phyloP scores from a whole-genome alignment of 1,140 invertebrate species.

The Apocrypta bakeri region DNA sequence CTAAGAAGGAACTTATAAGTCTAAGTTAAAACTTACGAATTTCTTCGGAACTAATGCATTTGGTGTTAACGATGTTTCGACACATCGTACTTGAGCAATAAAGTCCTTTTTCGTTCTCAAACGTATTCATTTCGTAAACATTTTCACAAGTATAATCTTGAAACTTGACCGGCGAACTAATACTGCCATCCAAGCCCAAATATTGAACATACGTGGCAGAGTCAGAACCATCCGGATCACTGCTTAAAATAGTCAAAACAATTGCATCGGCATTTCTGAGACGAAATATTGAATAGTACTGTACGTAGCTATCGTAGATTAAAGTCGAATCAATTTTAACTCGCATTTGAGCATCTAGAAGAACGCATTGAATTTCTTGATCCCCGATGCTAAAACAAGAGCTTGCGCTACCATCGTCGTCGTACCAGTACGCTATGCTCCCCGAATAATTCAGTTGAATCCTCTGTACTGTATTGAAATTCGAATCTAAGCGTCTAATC shows the following conservation, averaged over 20 bases:
- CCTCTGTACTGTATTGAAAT: not conserved
- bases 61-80: conserved; percentile 2
- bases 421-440: conserved; percentile 7
- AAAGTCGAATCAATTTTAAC: not conserved
- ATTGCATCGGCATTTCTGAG: not conserved
- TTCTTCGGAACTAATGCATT: conserved; percentile 4
- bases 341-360: conserved; percentile 1
- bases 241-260: conserved; percentile 16
- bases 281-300: conserved; percentile 26
- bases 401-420: conserved; percentile 1
- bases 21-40: not conserved
- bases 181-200: not conserved
- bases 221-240: not conserved
- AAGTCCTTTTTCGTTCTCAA: not conserved
- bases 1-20: not conserved
- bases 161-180: not conserved
- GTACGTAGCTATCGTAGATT: conserved; percentile 7
- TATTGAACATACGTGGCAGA: conserved; percentile 8
- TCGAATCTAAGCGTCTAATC: not conserved
- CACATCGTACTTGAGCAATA: conserved; percentile 3
- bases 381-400: conserved; percentile 18
- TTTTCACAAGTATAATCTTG: conserved; percentile 13
- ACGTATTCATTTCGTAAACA: conserved; percentile 8
- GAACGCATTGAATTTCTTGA: conserved; percentile 7
- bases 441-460: not conserved